Conservation (phyloP, 35 echinoderm and acorn worm genomes). For the Apostichopus parvimensis region DNA sequence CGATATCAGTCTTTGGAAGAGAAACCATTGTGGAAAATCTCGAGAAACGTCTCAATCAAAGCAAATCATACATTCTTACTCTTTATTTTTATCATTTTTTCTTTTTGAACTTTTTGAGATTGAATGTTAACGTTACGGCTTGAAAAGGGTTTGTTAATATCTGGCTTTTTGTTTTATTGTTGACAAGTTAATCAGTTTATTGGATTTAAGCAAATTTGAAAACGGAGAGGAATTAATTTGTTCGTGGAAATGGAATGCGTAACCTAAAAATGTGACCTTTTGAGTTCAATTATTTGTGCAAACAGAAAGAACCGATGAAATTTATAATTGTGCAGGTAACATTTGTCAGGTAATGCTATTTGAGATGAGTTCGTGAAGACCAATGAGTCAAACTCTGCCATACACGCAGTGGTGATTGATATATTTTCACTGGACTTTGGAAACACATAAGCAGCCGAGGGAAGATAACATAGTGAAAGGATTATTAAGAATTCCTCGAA, state of each 20-base stretch:
- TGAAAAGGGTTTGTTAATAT: not conserved
- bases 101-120: too few relatives aligned
- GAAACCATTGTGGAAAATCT: not conserved
- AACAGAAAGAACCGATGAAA: too few relatives aligned
- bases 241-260: not conserved
- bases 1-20: not conserved
- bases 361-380: too few relatives aligned
- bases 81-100: not conserved
- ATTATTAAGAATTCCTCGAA: too few relatives aligned
- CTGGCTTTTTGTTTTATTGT: not conserved
- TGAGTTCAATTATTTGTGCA: not conserved
- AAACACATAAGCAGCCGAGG: too few relatives aligned
- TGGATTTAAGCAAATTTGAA: not conserved
- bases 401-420: too few relatives aligned
- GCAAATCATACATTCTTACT: not conserved
- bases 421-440: too few relatives aligned
- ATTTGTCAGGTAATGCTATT: too few relatives aligned
- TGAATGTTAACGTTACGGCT: not conserved
- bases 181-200: conserved; percentile 9
- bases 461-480: too few relatives aligned
- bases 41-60: not conserved
- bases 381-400: too few relatives aligned
- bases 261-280: not conserved
- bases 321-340: too few relatives aligned
- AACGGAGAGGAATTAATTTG: too few relatives aligned